These are phyloP conservation scores for Periophthalmodon schlosseri DNA, from an alignment of 2,113 vertebrate genomes.

Conservation along the genomic window DNA sequence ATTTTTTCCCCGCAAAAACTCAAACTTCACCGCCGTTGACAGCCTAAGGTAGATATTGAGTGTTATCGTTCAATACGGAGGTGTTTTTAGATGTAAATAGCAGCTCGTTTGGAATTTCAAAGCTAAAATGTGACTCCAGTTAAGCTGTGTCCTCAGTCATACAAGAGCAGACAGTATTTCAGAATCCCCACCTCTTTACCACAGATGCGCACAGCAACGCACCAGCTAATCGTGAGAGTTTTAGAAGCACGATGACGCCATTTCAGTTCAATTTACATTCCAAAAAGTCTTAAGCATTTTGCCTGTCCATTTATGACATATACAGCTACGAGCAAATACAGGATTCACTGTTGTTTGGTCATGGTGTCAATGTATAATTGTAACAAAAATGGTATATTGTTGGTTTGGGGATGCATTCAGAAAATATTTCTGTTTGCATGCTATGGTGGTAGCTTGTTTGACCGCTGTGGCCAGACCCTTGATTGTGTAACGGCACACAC, in stretches of 20 bases:
- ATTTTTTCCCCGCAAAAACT: conserved; percentile 18
- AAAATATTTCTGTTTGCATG: conserved; percentile 46
- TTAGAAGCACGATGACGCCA: too few species aligned
- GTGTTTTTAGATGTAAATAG: neutral
- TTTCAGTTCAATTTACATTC: too few species aligned
- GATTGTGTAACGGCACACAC: conserved; percentile 14
- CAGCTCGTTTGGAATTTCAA: conserved; percentile 30
- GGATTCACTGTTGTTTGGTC: too few species aligned
- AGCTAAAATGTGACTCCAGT: neutral
- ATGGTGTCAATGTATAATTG: too few species aligned
- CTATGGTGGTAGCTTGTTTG: conserved; percentile 27
- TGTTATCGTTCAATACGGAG: conserved; percentile 14
- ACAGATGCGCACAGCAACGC: neutral
- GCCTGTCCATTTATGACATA: too few species aligned
- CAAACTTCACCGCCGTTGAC: conserved; percentile 37
- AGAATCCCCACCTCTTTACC: conserved; percentile 16
- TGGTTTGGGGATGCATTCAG: neutral
- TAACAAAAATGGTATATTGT: neutral
- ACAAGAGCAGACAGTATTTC: conserved; percentile 14
- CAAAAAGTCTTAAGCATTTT: too few species aligned
- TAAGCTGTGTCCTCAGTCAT: conserved; percentile 6
- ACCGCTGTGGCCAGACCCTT: conserved; percentile 23
- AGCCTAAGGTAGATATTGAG: conserved; percentile 43
- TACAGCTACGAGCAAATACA: too few species aligned
- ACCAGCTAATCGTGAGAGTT: neutral